Evolutionary conservation across 2,888 invertebrate species (phyloP), one percentile per base, ranked within the genome.

Genomic region (Carabus problematicus): DNA sequence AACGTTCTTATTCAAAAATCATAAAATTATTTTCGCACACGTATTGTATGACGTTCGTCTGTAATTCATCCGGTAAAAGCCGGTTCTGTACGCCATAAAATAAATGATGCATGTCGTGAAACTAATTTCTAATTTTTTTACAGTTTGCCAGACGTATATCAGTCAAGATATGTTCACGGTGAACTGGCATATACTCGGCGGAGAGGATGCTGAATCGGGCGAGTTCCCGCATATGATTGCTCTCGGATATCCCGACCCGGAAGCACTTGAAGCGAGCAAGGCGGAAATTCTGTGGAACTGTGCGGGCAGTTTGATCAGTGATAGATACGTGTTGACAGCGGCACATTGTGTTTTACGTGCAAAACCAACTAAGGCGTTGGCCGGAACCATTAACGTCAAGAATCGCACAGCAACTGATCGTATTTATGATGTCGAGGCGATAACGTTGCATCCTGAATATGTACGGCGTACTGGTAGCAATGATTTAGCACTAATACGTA

Each of bases 401-500:
- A 49, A 66, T 4, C 47, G 8, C 9, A 19, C 67, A 4, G 14
- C n/a, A 1, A 52, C 19, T n/a, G 39, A 60, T 19, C 41, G 16
- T 6, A 42, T 42, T 18, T 41, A 54, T 14, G 43, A 47, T 49
- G 60, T 67, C 4, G 49, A 52, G 14, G 54, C 54, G 12, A 67
- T 67, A 19, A 60, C 52, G 9, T 40, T 67, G 40, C 52, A 67
- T 67, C 54, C 60, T 7, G 49, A 67, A 11, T 67, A 67, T 52
- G 41, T 60, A 8, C 47, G 67, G 54, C 58, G 67, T 19, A 59
- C 55, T 6, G 60, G 67, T 7, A 49, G 14, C n/a, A 59, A 77
- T 62, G 77, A 77, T 64, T 73, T 77, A n/a, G 76, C 76, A 1
- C 54, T 77, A 7, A 64, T 77, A 12, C 61, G 71, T 40, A 61